Evolutionary conservation across 1,140 invertebrate species (phyloP).

Genomic region (Reticulitermes speratus): DNA sequence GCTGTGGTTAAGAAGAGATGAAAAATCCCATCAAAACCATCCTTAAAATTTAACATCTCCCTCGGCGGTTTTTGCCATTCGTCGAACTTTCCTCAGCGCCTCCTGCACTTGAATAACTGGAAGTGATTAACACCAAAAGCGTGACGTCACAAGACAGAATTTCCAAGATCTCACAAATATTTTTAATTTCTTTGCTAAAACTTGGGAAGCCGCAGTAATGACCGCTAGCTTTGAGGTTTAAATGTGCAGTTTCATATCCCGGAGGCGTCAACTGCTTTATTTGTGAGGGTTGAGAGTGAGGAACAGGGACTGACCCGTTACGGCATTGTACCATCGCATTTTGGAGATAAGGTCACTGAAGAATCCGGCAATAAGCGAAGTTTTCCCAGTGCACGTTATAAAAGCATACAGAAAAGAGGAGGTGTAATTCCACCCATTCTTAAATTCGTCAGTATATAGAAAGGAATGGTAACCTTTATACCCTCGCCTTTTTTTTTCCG

Average conservation of each 20-base stretch:
- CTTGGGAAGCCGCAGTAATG: background rate
- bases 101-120: background rate
- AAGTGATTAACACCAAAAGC: background rate
- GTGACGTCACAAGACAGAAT: background rate
- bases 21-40: background rate
- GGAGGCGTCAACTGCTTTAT: background rate
- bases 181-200: background rate
- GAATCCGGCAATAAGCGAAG: too few relatives aligned
- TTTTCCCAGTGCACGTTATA: too few relatives aligned
- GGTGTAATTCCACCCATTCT: too few relatives aligned
- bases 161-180: background rate
- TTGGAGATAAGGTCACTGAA: background rate
- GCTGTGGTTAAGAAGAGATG: background rate
- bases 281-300: background rate
- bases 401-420: too few relatives aligned
- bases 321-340: background rate
- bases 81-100: background rate
- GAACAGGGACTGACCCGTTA: background rate
- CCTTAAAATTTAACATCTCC: background rate
- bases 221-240: background rate
- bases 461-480: too few relatives aligned
- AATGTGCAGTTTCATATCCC: background rate
- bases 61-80: background rate
- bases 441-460: too few relatives aligned
- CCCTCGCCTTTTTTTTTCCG: too few relatives aligned